Evolutionary conservation across 2,113 vertebrate species (phyloP), one percentile per base, ranked within the genome.

Genomic region (Solea solea): DNA sequence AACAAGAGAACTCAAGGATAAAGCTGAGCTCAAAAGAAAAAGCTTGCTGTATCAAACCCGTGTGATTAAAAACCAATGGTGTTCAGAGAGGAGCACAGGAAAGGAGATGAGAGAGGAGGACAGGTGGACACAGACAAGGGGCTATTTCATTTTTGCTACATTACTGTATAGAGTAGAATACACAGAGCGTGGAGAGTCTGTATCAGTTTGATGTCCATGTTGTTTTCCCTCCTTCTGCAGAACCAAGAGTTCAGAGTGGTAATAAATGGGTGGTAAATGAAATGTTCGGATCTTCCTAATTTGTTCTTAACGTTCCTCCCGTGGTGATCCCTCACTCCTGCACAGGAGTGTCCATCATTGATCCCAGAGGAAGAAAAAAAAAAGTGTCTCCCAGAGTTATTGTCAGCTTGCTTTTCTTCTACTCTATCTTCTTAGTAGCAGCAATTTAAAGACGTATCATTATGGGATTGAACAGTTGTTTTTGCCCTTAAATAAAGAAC

Each of bases 71-170:
- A 80, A 76, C 74, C 28, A 16, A 21, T 58, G 51, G 69, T 51
- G 65, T 74, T 86, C 12, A 28, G 73, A 80, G 76, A 78, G 68
- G 59, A 58, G 52, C 41, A 25, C 39, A 15, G 45, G 69, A 59
- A 28, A 21, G 50, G 44, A 81, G 64, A 66, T 71, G 65, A 64
- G 49, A 50, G 71, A 71, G 51, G 39, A 74, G 74, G 45, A 61
- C 12, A 75, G 28, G 15, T 39, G 63, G 74, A 34, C 34, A 34
- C 34, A 34, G 3, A 61, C 25, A 1, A 69, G 51, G 76, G 75
- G 27, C 80, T 65, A 54, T 48, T 68, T 41, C 12, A 51, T 50
- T 81, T 82, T 86, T 93, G 93, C 93, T 94, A 92, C 93, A 91
- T 90, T 68, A 44, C 49, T 52, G 62, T 51, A 83, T 69, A 79